Evolutionary conservation across 2,113 vertebrate genomes (phyloP).

Genomic region (Dunckerocampus dactyliophorus): DNA sequence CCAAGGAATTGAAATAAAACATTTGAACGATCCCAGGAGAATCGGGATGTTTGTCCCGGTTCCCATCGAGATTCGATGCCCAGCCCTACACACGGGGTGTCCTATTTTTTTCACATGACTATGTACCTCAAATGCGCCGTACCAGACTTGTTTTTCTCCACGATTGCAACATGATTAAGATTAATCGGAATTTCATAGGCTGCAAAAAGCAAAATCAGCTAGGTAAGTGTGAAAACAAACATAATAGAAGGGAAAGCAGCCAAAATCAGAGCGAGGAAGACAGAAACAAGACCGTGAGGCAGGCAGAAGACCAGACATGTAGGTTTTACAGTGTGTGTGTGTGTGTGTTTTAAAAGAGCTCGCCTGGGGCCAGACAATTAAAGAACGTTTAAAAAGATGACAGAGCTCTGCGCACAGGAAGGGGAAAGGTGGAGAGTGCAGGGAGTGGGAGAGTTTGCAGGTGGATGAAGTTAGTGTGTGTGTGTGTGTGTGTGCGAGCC

Average conservation of each 20-base stretch:
- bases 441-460: slow-evolving; percentile 45
- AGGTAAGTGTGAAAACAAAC: not conserved
- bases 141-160: not conserved
- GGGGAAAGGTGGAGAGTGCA: slow-evolving; percentile 22
- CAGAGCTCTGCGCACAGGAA: slow-evolving; percentile 35
- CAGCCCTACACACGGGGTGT: no score
- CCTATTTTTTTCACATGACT: no score
- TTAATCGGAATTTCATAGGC: not conserved
- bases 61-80: no score
- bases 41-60: no score
- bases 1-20: no score
- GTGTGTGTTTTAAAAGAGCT: slow-evolving; percentile 46
- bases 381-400: slow-evolving; percentile 65
- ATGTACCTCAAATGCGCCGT: no score
- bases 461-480: slow-evolving; percentile 39
- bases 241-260: not conserved
- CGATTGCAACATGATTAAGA: not conserved
- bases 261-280: slow-evolving; percentile 10
- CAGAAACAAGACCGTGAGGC: slow-evolving; percentile 20
- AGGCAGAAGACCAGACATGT: slow-evolving; percentile 50
- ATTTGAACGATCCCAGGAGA: no score
- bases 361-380: slow-evolving; percentile 57
- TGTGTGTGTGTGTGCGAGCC: slow-evolving; percentile 15
- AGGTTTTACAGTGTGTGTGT: slow-evolving; percentile 46
- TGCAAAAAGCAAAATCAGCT: not conserved